Evolutionary conservation across 2,113 vertebrate genomes (phyloP).

Genomic region (Nipponia nippon): DNA sequence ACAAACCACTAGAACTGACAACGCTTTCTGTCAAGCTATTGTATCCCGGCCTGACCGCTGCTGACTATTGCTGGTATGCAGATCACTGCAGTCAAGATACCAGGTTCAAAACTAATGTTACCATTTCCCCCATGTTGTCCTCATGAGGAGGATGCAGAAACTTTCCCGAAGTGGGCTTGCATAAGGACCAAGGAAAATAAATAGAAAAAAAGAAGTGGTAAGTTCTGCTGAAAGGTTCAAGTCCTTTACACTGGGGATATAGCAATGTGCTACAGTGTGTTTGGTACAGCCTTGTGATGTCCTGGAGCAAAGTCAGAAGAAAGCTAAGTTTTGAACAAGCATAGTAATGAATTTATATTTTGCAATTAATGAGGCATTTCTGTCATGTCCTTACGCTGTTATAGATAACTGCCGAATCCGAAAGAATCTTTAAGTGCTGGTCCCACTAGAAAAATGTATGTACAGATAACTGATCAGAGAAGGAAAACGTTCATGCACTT

Average conservation of each 20-base stretch:
- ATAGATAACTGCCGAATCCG: not conserved
- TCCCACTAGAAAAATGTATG: not conserved
- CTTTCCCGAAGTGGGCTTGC: not conserved
- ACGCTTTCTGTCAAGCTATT: not conserved
- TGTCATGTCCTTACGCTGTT: not conserved
- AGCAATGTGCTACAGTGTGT: not conserved
- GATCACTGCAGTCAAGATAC: not conserved
- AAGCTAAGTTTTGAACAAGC: not conserved
- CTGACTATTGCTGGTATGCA: not conserved
- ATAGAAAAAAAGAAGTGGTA: not conserved
- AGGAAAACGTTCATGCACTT: not conserved
- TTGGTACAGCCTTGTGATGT: not conserved
- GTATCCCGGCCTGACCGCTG: not conserved
- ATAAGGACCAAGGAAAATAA: not conserved
- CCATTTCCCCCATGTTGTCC: not conserved
- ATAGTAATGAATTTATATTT: not conserved
- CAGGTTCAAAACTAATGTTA: accelerated
- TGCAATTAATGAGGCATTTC: not conserved
- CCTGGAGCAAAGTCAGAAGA: not conserved
- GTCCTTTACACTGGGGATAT: not conserved
- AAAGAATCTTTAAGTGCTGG: not conserved
- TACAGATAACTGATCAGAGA: not conserved
- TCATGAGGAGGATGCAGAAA: not conserved
- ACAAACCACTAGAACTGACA: not conserved
- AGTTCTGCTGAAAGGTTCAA: not conserved